Evolutionary conservation across 2,113 vertebrate species (phyloP).

Genomic region (Seriola aureovittata): DNA sequence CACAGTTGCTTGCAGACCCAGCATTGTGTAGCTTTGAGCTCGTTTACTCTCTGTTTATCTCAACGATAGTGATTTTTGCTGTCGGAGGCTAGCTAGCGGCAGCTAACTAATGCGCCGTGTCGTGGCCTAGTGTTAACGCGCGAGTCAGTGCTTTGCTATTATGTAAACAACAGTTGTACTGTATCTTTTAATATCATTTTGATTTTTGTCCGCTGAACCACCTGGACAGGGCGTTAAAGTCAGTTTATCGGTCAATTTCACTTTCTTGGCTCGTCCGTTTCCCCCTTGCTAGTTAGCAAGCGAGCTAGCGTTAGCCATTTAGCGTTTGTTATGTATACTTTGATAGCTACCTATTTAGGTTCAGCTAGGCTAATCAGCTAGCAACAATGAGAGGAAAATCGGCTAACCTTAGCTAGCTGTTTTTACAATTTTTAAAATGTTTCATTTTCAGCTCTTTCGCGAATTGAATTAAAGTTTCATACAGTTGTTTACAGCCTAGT

Average conservation of each 20-base stretch:
- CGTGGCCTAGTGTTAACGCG: slow-evolving; percentile 76
- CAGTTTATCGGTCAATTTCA: background rate
- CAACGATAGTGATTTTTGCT: background rate
- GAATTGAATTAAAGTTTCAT: background rate
- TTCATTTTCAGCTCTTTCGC: background rate
- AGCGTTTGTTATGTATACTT: slow-evolving; percentile 61
- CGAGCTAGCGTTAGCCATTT: slow-evolving; percentile 45
- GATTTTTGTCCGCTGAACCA: background rate
- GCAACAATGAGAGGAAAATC: slow-evolving; percentile 25
- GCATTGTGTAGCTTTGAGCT: slow-evolving; percentile 9
- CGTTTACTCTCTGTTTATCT: slow-evolving; percentile 22
- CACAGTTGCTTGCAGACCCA: background rate
- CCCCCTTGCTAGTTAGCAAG: slow-evolving; percentile 31
- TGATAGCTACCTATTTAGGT: slow-evolving; percentile 68
- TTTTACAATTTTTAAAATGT: background rate
- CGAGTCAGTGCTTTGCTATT: slow-evolving; percentile 69
- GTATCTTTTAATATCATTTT: background rate
- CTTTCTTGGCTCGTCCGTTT: background rate
- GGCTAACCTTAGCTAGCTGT: slow-evolving; percentile 1
- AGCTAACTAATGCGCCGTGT: slow-evolving; percentile 60
- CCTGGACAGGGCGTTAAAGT: background rate
- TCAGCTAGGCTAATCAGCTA: slow-evolving; percentile 75
- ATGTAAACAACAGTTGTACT: slow-evolving; percentile 75
- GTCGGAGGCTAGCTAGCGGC: slow-evolving; percentile 2
- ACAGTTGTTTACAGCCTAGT: background rate